phyloP scores from a whole-genome alignment of 1,140 invertebrate species.

The Saxidomus purpurata region DNA sequence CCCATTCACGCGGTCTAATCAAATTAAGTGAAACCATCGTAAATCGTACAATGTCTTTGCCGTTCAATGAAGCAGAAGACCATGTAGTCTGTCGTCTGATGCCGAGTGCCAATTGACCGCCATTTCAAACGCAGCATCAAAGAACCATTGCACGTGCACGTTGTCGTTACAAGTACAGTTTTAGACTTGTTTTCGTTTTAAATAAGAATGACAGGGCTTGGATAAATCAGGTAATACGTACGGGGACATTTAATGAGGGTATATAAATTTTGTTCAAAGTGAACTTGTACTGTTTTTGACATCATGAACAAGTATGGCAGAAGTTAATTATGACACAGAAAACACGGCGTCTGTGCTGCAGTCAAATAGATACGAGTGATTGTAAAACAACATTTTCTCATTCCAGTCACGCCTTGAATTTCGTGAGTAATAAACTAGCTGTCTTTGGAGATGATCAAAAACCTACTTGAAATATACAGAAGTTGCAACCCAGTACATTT shows the following conservation, averaged over 20 bases:
- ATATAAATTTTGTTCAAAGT: conserved; percentile 13
- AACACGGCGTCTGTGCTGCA: too few relatives aligned
- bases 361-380: too few relatives aligned
- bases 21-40: conserved; percentile 61
- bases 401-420: too few relatives aligned
- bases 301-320: not conserved
- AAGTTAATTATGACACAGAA: not conserved
- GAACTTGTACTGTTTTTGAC: not conserved
- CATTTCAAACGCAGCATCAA: conserved; percentile 36
- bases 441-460: too few relatives aligned
- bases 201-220: not conserved
- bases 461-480: too few relatives aligned
- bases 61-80: conserved; percentile 50
- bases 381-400: too few relatives aligned
- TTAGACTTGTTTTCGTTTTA: not conserved
- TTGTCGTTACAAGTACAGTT: not conserved
- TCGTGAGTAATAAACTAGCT: too few relatives aligned
- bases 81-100: conserved; percentile 48
- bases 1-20: conserved; percentile 46
- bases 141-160: conserved; percentile 39
- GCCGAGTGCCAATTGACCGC: conserved; percentile 55
- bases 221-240: not conserved
- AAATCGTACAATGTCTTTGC: conserved; percentile 48
- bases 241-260: not conserved
- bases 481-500: too few relatives aligned